These are phyloP conservation scores for Chymomyza costata DNA, from an alignment of 1,140 invertebrate species.

Conservation along the genomic window DNA sequence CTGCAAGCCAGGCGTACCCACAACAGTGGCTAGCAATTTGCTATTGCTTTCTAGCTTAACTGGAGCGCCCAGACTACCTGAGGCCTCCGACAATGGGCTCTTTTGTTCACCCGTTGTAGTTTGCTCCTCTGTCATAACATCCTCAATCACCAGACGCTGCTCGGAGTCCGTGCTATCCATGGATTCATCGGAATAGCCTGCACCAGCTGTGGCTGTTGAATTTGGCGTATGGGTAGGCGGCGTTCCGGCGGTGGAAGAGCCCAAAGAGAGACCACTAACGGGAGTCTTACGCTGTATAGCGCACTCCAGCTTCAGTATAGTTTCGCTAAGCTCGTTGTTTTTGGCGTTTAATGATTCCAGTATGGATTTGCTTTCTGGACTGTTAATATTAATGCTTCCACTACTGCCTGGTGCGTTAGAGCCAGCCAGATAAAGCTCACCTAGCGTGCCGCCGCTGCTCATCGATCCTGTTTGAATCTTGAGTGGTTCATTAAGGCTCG, in stretches of 20 bases:
- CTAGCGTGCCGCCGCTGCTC: too few relatives aligned
- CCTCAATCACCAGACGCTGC: constrained; percentile 79
- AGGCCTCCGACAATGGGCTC: constrained; percentile 45
- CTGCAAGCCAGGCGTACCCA: constrained; percentile 17
- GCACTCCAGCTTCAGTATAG: constrained; percentile 78
- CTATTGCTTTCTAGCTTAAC: constrained; percentile 43
- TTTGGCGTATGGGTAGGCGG: constrained; percentile 42
- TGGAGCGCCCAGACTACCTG: constrained; percentile 27
- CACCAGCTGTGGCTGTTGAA: constrained; percentile 18
- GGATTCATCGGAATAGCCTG: constrained; percentile 75
- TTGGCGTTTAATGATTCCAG: constrained; percentile 75
- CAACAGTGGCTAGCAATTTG: constrained; percentile 15
- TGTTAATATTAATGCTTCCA: constrained; percentile 20
- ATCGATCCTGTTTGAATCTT: constrained; percentile 49
- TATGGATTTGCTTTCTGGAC: constrained; percentile 66
- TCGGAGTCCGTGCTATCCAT: constrained; percentile 85
- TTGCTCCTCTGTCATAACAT: constrained; percentile 49
- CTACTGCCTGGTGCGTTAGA: constrained; percentile 30
- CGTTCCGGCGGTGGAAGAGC: constrained; percentile 44
- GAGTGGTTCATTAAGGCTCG: constrained; percentile 45
- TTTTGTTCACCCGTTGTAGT: constrained; percentile 46
- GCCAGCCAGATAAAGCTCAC: constrained; percentile 18
- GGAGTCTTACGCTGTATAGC: constrained; percentile 68
- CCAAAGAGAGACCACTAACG: constrained; percentile 52
- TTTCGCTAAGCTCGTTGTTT: constrained; percentile 79